phyloP scores from a whole-genome alignment of 2,888 invertebrate species.

The Athalia cordata region DNA sequence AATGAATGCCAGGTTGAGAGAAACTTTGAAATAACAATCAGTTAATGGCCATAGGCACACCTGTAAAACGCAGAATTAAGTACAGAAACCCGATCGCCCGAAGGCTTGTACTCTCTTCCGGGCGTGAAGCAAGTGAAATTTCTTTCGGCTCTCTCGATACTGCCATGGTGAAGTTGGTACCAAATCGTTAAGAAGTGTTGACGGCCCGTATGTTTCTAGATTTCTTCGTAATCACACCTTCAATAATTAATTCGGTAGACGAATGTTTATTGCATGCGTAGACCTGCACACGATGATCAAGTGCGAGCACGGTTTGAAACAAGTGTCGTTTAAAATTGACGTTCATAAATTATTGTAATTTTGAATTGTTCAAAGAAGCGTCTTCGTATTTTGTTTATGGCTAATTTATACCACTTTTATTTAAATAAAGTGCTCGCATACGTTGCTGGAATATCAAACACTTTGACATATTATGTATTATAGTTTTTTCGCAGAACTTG shows the following conservation, averaged over 20 bases:
- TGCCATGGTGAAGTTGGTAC: not conserved
- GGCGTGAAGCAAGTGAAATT: slow-evolving; percentile 39
- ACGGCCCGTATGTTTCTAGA: not conserved
- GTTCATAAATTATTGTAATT: too few species aligned
- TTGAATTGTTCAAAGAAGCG: too few species aligned
- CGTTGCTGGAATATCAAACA: not conserved
- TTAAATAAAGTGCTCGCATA: too few species aligned
- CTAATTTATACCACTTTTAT: too few species aligned
- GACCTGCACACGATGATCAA: too few species aligned
- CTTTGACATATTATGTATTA: not conserved
- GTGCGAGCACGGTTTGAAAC: too few species aligned
- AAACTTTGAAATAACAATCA: slow-evolving; percentile 20
- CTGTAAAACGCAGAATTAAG: slow-evolving; percentile 1
- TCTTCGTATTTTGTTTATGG: too few species aligned
- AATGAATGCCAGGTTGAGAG: not conserved
- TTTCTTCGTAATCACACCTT: not conserved
- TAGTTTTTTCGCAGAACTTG: too few species aligned
- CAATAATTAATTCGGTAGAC: too few species aligned
- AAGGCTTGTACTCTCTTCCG: slow-evolving; percentile 35
- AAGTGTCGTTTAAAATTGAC: too few species aligned
- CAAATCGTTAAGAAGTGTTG: not conserved
- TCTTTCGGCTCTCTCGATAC: not conserved
- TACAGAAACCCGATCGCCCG: slow-evolving; percentile 14
- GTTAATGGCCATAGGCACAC: slow-evolving; percentile 1
- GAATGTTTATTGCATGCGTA: too few species aligned